Percentiles rank a stretch among this genome's conserved stretches.
Conservation (phyloP, 2,888 invertebrate genomes). For the Ligdia adustata region DNA sequence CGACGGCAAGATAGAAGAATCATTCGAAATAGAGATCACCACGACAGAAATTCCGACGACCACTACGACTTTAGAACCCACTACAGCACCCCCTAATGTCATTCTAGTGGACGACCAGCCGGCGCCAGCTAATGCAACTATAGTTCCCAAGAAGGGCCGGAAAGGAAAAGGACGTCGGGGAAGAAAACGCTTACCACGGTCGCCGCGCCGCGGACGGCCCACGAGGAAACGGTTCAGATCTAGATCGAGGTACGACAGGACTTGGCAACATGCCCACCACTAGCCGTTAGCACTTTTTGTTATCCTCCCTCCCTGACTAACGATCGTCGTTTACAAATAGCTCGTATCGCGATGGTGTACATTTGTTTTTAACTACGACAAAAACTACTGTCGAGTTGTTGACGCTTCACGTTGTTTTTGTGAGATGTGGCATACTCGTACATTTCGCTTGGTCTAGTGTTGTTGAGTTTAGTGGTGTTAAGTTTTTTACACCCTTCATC, state of each 20-base stretch:
- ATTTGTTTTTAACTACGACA: conserved; percentile 1
- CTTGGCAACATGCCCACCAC: conserved; percentile 26
- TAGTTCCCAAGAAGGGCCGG: conserved; percentile 55
- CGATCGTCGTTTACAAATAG: conserved; percentile 3
- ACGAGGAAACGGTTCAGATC: conserved; percentile 79
- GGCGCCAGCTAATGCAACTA: conserved; percentile 62
- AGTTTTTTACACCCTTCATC: too few relatives aligned
- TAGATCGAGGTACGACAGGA: conserved; percentile 52
- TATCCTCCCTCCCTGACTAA: background rate
- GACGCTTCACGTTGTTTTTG: background rate
- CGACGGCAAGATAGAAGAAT: conserved; percentile 67
- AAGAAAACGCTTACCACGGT: conserved; percentile 67
- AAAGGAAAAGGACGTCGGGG: conserved; percentile 62
- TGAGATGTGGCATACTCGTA: too few relatives aligned
- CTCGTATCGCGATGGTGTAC: background rate
- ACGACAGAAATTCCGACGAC: conserved; percentile 56
- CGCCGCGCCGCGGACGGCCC: conserved; percentile 72
- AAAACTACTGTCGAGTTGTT: background rate
- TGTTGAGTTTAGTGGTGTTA: too few relatives aligned
- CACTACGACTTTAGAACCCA: conserved; percentile 55
- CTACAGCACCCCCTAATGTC: conserved; percentile 67
- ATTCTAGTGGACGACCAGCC: conserved; percentile 78
- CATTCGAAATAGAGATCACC: conserved; percentile 62
- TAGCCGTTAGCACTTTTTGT: conserved; percentile 10
- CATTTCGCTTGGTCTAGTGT: too few relatives aligned